phyloP scores from a whole-genome alignment of 2,113 vertebrate genomes.

The Ptychochromis oligacanthus region DNA sequence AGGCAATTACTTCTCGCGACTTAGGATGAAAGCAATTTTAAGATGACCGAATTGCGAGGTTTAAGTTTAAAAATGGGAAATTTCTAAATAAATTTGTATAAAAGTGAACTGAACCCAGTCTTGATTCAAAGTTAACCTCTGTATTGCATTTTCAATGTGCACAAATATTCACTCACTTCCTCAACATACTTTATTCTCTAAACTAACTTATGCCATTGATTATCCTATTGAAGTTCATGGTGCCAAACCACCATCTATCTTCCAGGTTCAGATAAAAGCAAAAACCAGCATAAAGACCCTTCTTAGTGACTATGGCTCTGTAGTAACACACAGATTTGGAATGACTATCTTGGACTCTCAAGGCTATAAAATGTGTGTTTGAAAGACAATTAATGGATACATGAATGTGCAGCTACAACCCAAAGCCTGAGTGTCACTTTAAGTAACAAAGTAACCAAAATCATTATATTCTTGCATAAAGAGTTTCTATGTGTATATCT shows the following conservation, averaged over 20 bases:
- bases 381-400: neutral
- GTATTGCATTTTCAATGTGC: conserved; percentile 47
- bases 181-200: conserved; percentile 10
- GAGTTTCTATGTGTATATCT: neutral
- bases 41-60: neutral
- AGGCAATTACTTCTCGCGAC: neutral
- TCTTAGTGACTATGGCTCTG: neutral
- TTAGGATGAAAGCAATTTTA: neutral
- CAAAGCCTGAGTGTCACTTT: neutral
- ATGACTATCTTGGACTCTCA: conserved; percentile 37
- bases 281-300: conserved; percentile 61
- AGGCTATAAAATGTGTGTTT: neutral
- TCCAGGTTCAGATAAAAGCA: conserved; percentile 25
- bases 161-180: conserved; percentile 53
- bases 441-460: neutral
- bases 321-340: neutral
- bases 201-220: conserved; percentile 33
- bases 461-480: neutral
- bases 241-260: conserved; percentile 11
- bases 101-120: conserved; percentile 28
- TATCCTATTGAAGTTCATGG: neutral
- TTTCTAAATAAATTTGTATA: neutral
- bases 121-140: conserved; percentile 34
- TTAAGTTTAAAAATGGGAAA: neutral
- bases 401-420: neutral